Percentiles rank a stretch among this genome's conserved stretches.
Evolutionary conservation across 1,140 invertebrate species (phyloP).

Genomic region (Temnothorax longispinosus): DNA sequence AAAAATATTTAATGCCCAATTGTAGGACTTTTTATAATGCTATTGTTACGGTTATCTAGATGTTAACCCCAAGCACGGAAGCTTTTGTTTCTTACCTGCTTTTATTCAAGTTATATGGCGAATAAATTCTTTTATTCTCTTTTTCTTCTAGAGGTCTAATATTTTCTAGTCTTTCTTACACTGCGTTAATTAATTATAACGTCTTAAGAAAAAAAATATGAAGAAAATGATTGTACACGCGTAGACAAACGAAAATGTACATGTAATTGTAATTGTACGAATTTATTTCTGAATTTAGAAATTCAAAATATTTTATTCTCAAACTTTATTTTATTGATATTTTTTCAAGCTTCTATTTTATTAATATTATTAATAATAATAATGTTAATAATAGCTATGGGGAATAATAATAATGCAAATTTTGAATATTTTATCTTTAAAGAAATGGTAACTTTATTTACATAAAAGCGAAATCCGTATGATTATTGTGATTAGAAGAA

Average conservation of each 20-base stretch:
- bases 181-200: neutral
- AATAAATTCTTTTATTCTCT: slow-evolving; percentile 3
- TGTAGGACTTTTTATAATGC: neutral
- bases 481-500: neutral
- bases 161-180: neutral
- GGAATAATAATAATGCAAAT: neutral
- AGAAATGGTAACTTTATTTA: neutral
- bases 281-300: neutral
- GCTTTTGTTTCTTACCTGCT: neutral
- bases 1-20: neutral
- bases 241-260: neutral
- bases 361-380: neutral
- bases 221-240: neutral
- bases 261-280: neutral
- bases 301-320: neutral
- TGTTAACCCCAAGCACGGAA: neutral
- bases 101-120: neutral
- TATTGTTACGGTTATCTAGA: slow-evolving; percentile 9
- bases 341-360: neutral
- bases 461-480: neutral
- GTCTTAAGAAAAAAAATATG: neutral
- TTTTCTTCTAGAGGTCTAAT: slow-evolving; percentile 1
- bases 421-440: neutral
- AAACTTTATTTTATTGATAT: neutral
- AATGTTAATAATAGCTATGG: neutral